These are phyloP conservation scores for Dysmachus trigonus DNA, from an alignment of 2,888 invertebrate species.

Conservation along the genomic window DNA sequence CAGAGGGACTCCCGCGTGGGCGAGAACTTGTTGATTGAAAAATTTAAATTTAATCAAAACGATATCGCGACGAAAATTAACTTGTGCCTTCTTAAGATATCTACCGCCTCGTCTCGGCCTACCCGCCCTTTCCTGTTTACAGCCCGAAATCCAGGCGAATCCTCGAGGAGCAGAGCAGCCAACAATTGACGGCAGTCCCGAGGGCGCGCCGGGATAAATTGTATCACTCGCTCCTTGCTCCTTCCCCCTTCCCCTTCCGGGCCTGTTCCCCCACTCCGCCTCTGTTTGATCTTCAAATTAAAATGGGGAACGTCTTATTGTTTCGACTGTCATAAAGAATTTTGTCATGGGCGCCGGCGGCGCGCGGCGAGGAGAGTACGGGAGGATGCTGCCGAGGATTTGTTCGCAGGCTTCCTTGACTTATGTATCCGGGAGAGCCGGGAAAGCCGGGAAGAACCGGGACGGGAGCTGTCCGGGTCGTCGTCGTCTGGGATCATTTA, in stretches of 20 bases:
- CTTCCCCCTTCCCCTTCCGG: too few relatives aligned
- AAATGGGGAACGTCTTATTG: constrained; percentile 49
- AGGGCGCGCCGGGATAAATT: constrained; percentile 1
- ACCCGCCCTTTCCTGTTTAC: constrained; percentile 1
- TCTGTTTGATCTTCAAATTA: constrained; percentile 50
- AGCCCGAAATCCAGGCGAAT: neutral
- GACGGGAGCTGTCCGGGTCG: neutral
- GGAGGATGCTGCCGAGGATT: neutral
- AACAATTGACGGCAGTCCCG: constrained; percentile 24
- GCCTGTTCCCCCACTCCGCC: neutral
- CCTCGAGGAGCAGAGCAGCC: neutral
- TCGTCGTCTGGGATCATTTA: constrained; percentile 47
- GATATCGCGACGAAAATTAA: constrained; percentile 51
- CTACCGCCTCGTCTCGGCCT: neutral
- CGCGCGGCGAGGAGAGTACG: too few relatives aligned
- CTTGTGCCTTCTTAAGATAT: constrained; percentile 38
- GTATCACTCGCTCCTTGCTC: constrained; percentile 5
- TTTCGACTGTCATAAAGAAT: constrained; percentile 49
- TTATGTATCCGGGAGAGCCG: neutral
- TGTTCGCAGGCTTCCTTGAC: neutral
- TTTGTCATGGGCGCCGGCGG: constrained; percentile 41
- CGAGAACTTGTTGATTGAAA: constrained; percentile 50
- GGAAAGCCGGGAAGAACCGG: too few relatives aligned
- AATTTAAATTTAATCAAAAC: constrained; percentile 52
- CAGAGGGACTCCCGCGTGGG: neutral